Percentiles rank a stretch among this genome's conserved stretches.
These are phyloP conservation scores for Caenorhabditis drosophilae DNA, from an alignment of 2,888 invertebrate genomes.

Conservation along the genomic window DNA sequence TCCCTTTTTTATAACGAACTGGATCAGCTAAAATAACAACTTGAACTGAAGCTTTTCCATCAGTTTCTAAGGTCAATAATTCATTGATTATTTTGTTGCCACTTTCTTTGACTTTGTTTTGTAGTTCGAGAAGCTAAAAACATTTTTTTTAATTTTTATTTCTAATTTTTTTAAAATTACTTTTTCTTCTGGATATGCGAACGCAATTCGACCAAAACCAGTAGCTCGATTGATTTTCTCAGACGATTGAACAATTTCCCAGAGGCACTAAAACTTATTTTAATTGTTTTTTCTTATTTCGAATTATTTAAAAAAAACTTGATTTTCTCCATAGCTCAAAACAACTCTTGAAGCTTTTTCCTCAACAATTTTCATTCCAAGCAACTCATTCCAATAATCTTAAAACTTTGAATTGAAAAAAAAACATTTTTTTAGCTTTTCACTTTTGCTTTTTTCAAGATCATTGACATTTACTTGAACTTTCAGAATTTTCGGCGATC, in stretches of 20 bases:
- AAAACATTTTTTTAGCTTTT: constrained; percentile 14
- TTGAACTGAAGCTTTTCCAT: constrained; percentile 92
- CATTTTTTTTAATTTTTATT: constrained; percentile 2
- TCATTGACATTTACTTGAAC: constrained; percentile 82
- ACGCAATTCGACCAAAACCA: constrained; percentile 93
- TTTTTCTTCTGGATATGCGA: constrained; percentile 79
- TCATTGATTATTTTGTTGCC: constrained; percentile 82
- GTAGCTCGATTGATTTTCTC: constrained; percentile 80
- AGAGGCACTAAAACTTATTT: too few relatives aligned
- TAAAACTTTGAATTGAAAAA: constrained; percentile 28
- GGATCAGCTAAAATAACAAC: constrained; percentile 96
- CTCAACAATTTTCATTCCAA: constrained; percentile 79
- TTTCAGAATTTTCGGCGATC: constrained; percentile 79
- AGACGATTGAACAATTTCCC: constrained; percentile 76
- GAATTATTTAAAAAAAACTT: constrained; percentile 62
- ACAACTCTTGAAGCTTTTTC: constrained; percentile 67
- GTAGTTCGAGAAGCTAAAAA: constrained; percentile 79
- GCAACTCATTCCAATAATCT: constrained; percentile 83
- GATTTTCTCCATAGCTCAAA: constrained; percentile 46
- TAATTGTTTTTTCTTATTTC: background rate
- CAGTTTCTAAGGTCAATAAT: constrained; percentile 89
- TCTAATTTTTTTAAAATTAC: constrained; percentile 16
- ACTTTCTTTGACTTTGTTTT: constrained; percentile 78
- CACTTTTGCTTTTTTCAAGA: constrained; percentile 77
- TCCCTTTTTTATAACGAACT: constrained; percentile 69